Conservation (phyloP, 2,888 invertebrate species). For the Rotaria macrura region DNA sequence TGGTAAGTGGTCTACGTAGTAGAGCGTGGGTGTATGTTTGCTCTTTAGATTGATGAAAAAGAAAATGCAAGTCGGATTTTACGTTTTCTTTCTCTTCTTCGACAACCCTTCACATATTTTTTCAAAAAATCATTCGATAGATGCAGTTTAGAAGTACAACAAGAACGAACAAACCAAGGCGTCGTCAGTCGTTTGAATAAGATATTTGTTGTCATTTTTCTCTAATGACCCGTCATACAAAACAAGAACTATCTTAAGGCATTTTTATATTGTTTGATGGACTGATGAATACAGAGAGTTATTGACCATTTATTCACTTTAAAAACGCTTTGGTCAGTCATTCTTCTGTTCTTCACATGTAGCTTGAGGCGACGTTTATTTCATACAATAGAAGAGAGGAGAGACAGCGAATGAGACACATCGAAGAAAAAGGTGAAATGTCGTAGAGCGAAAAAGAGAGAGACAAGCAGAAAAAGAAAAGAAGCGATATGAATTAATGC, state of each 20-base stretch:
- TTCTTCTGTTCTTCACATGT: not conserved
- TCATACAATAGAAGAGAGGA: not conserved
- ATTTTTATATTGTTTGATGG: not conserved
- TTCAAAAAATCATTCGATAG: not conserved
- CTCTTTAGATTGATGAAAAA: not conserved
- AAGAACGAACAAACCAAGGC: not conserved
- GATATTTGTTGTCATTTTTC: not conserved
- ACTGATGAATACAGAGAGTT: not conserved
- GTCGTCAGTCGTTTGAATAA: not conserved
- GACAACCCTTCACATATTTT: not conserved
- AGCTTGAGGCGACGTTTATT: not conserved
- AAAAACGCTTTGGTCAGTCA: not conserved
- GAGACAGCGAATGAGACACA: not conserved
- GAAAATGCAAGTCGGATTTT: not conserved
- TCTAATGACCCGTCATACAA: not conserved
- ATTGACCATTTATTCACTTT: not conserved
- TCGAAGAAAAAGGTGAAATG: not conserved
- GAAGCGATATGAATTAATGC: conserved; percentile 3
- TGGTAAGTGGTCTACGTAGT: not conserved
- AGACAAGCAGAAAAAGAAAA: not conserved
- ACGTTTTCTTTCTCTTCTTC: not conserved
- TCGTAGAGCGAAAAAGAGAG: not conserved
- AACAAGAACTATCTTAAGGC: not conserved
- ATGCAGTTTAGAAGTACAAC: not conserved
- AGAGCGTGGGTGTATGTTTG: not conserved